Evolutionary conservation across 2,888 invertebrate genomes (phyloP), one percentile per base, ranked within the genome.

Genomic region (Drosophila tripunctata): DNA sequence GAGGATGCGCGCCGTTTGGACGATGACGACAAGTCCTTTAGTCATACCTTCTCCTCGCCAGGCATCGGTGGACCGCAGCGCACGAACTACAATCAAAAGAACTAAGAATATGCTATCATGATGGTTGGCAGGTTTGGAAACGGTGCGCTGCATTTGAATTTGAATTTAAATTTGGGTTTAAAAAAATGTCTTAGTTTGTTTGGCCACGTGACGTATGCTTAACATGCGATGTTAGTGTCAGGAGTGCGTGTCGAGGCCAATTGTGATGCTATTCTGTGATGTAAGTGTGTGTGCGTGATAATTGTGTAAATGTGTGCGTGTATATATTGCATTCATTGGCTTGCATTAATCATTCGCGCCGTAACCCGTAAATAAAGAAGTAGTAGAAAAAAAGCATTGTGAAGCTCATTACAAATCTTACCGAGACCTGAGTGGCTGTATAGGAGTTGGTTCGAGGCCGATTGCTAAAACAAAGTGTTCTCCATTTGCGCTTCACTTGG

Each of bases 391-490:
- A 63, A 80, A 86, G 81, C 76, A 64, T 69, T 71, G 63, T 65
- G 66, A 76, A 80, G 89, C 78, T 77, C 80, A 78, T 69, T 67
- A 73, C 54, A 90, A 90, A 90, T 90, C 96, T 95, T 94, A 96
- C 96, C 94, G 96, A 96, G 90, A 96, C 96, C 88, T 96, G 96
- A 80, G 96, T 96, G 48, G 95, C 96, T 70, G 96, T 96, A 91
- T 96, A 95, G 73, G 96, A 96, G 92, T 96, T 96, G 71, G 96
- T 95, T 67, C 96, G 93, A 62, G 96, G 95, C 50, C 96, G 93
- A 82, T 90, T 91, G 75, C 90, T 91, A 90, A 96, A 95, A 84
- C 94, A 95, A 45, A 93, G 92, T 27, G 93, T 93, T 54, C 95
- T 94, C 96, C 96, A 96, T 91, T 95, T 95, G 66, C 96, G 93